Evolutionary conservation across 2,888 invertebrate genomes (phyloP), one percentile per base, ranked within the genome.

Genomic region (Lutraria lutraria): DNA sequence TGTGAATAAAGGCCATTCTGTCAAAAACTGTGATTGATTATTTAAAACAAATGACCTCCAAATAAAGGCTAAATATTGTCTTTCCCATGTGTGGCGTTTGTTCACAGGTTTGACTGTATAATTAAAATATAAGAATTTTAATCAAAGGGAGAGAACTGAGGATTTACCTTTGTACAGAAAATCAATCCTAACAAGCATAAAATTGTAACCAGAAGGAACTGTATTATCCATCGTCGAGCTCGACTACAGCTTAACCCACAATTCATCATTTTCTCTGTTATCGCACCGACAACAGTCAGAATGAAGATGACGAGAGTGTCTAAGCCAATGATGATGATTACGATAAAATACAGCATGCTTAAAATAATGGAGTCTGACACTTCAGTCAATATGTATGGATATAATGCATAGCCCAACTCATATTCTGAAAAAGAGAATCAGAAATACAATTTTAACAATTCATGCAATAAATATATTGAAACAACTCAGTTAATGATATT

Each of bases 351-450:
- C 80, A 94, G 84, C 43, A 90, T 86, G 19, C 87, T 90, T 94
- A 93, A 94, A 21, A 94, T 85, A 15, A 91, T 86, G 0, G 94
- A 91, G 53, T 93, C 88, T 16, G 93, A 90, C n/a, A 94, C 91
- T 29, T 91, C 87, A n/a, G 92, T 86, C n/a, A 94, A 87, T 29
- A 94, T 92, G 15, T 94, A 93, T 8, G 95, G 95, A 81, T 94
- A 89, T 25, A 95, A 87, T 31, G 93, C 92, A 88, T 93, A 95
- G 12, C 93, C 94, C 16, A 95, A 89, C 76, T 95, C 95, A 81
- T 94, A 90, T 81, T 94, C 95, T 94, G 94, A 79, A 94, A 90
- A 76, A 56, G 15, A 76, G 31, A 76, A 76, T 16, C 3, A 34
- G 15, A 76, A 25, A 19, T 34, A 31, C 8, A 43, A 43, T 43